Evolutionary conservation across 2,797 vertebrate genomes (phyloP).

Genomic region (Huso huso): DNA sequence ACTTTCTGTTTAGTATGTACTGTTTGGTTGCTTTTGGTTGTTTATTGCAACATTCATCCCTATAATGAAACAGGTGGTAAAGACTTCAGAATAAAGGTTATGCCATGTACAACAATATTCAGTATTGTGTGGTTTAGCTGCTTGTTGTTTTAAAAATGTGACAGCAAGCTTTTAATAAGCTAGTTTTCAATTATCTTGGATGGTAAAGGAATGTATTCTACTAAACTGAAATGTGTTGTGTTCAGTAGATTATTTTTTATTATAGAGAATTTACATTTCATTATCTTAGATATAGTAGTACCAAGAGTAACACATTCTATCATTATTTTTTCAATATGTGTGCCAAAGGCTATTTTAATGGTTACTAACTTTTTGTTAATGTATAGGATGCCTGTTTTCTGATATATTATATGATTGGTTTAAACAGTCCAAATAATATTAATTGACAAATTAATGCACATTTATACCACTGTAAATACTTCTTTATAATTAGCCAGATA

Average conservation of each 20-base stretch:
- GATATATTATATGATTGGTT: constrained; percentile 37
- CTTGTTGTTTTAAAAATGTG: too few species aligned
- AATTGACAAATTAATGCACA: constrained; percentile 68
- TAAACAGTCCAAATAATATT: constrained; percentile 38
- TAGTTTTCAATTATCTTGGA: too few species aligned
- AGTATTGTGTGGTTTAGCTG: too few species aligned
- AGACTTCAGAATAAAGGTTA: too few species aligned
- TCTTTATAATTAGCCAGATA: constrained; percentile 30
- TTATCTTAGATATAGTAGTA: not conserved
- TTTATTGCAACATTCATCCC: too few species aligned
- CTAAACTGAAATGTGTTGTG: not conserved
- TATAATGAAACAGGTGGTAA: too few species aligned
- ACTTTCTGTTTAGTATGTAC: too few species aligned
- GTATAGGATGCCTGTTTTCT: constrained; percentile 38
- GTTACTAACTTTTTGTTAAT: constrained; percentile 33
- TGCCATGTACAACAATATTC: too few species aligned
- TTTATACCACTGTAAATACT: constrained; percentile 39
- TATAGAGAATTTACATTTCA: not conserved
- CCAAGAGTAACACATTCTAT: constrained; percentile 6
- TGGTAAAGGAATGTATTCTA: not conserved
- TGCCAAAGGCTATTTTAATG: constrained; percentile 48
- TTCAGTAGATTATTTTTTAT: not conserved
- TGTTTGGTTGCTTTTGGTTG: too few species aligned
- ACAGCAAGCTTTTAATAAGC: too few species aligned
- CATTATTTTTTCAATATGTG: constrained; percentile 22